Base-by-base conservation (phyloP, 2,888 invertebrate species). In the Amphipyra berbera region DNA sequence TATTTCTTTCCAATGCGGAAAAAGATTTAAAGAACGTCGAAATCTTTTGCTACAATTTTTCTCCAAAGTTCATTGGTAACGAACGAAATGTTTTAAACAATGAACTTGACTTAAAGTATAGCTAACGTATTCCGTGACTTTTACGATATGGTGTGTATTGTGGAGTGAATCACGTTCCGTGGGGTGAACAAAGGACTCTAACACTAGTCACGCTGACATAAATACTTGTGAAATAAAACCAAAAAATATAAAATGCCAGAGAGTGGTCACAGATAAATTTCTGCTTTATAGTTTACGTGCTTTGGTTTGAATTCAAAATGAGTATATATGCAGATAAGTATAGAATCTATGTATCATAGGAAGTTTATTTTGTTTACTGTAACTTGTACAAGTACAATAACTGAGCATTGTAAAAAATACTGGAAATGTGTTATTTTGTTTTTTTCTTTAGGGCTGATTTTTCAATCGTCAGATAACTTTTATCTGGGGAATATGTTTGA, bases 81-180 rank as follows among this genome's bases (percentile, higher is more conserved):
- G 14, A n/a, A 56, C 40, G 10, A 55, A 59, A 60, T 54, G 44
- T 57, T 60, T 55, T 50, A 60, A 67, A 63, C 73, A 72, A 76
- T 61, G 48, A 48, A 13, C 14, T 53, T 27, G 15, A 48, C 44
- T 72, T 71, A 68, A 73, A 67, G 71, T 63, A 67, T 58, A 45
- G 55, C 63, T 68, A 73, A 72, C 63, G 68, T 72, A 46, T 56
- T 50, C 40, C 40, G 44, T 71, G 76, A 76, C 72, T 71, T 60
- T 71, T 58, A 57, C 60, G 73, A 68, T 74, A 61, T 65, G 47
- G 53, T 74, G 58, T 62, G 72, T 66, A 57, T 75, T 71, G 72
- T 76, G 12, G 49, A 38, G 58, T 58, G 73, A 76, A 71, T 71
- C 72, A 71, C 76, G 72, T 58, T 61, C 42, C 58, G 35, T 38